Evolutionary conservation across 2,888 invertebrate genomes (phyloP), one percentile per base, ranked within the genome.

Genomic region (Anthrax anthrax): DNA sequence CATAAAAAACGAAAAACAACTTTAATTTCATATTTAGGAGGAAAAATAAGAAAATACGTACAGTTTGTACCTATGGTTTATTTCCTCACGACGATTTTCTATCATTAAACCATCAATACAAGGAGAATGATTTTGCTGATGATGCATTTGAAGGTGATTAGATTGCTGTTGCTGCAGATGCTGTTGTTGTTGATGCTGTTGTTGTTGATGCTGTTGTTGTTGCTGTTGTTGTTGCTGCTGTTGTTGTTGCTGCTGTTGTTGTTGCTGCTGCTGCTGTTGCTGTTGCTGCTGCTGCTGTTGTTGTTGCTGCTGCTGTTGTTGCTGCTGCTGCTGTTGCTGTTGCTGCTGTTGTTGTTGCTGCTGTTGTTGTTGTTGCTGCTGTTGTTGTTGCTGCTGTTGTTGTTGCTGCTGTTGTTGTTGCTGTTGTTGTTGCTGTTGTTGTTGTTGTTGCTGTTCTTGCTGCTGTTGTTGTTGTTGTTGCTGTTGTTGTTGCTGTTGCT

Each of bases 391-490:
- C 2, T 51, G 52, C 14, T 48, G 42, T 32, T 42, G 46, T 29
- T 45, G 44, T 14, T 39, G 43, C 18, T 43, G 29, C 34, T 43
- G 41, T 10, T 43, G 49, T 16, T 42, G 44, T 39, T 53, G 58
- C 46, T 62, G 55, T 50, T 59, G 60, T 37, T 60, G 60, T 46
- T 57, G 56, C 27, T 55, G 58, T 44, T 56, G 57, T 13, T 56
- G 55, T n/a, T 51, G 55, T 18, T 55, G 57, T 37, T 57, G 59
- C 16, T 57, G 57, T 9, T 56, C 49, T 4, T 55, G 52, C 44
- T 60, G 61, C 52, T 70, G 65, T 46, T 66, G 57, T 43, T 65
- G 63, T 37, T 56, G 57, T 39, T 64, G 61, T 48, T 64, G 61
- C 17, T 52, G 54, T 18, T 57, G 59, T n/a, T 58, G 58, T 23